Conservation (phyloP, 2,888 invertebrate species). For the Eretmocerus hayati region DNA sequence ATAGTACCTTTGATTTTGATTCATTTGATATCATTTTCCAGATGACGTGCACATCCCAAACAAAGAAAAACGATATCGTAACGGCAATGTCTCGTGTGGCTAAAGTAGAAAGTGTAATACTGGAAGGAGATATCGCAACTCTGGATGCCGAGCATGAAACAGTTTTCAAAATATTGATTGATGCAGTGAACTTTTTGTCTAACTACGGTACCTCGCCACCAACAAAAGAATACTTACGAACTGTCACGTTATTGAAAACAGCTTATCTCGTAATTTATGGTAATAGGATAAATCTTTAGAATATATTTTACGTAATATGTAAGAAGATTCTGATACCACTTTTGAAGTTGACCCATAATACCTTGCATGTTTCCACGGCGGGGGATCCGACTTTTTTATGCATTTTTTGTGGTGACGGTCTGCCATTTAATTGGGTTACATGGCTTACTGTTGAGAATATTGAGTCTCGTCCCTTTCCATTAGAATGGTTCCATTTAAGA, state of each 20-base stretch:
- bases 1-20: background rate
- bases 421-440: too few species aligned
- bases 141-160: background rate
- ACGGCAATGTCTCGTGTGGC: background rate
- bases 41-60: background rate
- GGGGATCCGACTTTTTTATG: too few species aligned
- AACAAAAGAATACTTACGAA: background rate
- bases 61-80: background rate
- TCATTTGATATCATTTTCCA: too few species aligned
- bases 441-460: too few species aligned
- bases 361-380: too few species aligned
- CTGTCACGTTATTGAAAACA: background rate
- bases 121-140: background rate
- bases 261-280: slow-evolving; percentile 3
- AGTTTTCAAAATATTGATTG: background rate
- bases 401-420: too few species aligned
- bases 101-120: background rate
- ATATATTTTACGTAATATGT: too few species aligned
- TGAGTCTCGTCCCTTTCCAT: too few species aligned
- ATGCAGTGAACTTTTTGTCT: background rate
- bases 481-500: too few species aligned
- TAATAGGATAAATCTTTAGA: slow-evolving; percentile 1
- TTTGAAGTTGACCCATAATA: too few species aligned
- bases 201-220: background rate
- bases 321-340: too few species aligned